phyloP scores from a whole-genome alignment of 1,140 invertebrate species.

The Drosophila murphyi region DNA sequence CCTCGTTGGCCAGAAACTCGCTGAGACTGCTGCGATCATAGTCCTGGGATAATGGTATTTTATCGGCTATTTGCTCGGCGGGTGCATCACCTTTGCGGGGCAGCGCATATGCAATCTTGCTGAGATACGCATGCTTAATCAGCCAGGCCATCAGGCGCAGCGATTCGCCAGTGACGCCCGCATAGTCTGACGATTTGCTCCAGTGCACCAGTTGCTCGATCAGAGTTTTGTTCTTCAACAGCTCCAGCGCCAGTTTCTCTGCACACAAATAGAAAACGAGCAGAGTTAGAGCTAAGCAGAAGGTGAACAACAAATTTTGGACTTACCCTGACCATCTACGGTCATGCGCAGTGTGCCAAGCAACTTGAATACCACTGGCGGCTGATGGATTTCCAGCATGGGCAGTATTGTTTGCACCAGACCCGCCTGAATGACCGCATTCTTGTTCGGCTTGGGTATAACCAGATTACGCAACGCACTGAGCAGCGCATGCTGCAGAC shows the following conservation, averaged over 20 bases:
- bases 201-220: slow-evolving; percentile 88
- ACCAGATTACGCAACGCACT: slow-evolving; percentile 93
- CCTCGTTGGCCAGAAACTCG: slow-evolving; percentile 87
- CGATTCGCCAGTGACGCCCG: slow-evolving; percentile 94
- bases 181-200: slow-evolving; percentile 91
- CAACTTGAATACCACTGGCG: slow-evolving; percentile 93
- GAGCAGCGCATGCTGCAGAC: slow-evolving; percentile 92
- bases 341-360: slow-evolving; percentile 94
- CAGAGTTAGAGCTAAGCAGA: not conserved
- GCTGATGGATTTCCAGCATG: slow-evolving; percentile 90
- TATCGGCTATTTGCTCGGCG: slow-evolving; percentile 63
- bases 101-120: slow-evolving; percentile 77
- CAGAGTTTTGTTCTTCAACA: slow-evolving; percentile 76
- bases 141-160: slow-evolving; percentile 92
- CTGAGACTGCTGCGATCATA: slow-evolving; percentile 86
- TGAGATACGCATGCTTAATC: slow-evolving; percentile 89
- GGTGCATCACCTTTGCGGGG: slow-evolving; percentile 80
- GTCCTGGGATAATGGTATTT: slow-evolving; percentile 65
- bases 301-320: slow-evolving; percentile 71
- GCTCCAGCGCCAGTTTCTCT: slow-evolving; percentile 77
- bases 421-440: slow-evolving; percentile 89
- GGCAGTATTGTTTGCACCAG: slow-evolving; percentile 90
- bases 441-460: slow-evolving; percentile 92
- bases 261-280: not conserved
- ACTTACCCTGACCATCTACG: slow-evolving; percentile 89